phyloP scores from a whole-genome alignment of 2,888 invertebrate species.

The Drosophila subsilvestris region DNA sequence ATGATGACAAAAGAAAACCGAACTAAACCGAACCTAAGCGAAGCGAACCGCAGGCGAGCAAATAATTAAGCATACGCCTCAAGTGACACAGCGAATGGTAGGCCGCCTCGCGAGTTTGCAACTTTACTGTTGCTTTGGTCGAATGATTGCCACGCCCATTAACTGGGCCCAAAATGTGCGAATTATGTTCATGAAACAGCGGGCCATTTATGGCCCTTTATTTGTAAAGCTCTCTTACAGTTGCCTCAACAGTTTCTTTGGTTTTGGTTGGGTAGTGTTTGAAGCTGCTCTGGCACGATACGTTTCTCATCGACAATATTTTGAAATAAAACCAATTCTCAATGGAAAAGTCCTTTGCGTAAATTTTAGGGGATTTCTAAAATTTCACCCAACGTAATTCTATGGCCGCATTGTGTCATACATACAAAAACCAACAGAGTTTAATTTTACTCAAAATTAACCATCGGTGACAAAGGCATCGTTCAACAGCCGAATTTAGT shows the following conservation, averaged over 20 bases:
- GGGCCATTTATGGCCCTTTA: slow-evolving; percentile 63
- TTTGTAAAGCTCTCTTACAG: slow-evolving; percentile 35
- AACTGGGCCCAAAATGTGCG: slow-evolving; percentile 72
- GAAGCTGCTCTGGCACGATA: background rate
- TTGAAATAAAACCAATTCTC: too few relatives aligned
- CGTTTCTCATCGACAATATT: background rate
- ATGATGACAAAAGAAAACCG: slow-evolving; percentile 28
- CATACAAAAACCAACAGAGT: too few relatives aligned
- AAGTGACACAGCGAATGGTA: slow-evolving; percentile 23
- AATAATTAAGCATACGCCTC: slow-evolving; percentile 65
- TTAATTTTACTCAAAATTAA: too few relatives aligned
- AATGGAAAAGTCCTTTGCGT: background rate
- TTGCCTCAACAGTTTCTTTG: slow-evolving; percentile 7
- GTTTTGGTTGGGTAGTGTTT: slow-evolving; percentile 34
- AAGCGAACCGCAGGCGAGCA: slow-evolving; percentile 48
- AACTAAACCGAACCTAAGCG: background rate
- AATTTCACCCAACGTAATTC: too few relatives aligned
- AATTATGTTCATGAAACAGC: slow-evolving; percentile 70
- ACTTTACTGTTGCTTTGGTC: slow-evolving; percentile 12
- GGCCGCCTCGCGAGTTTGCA: slow-evolving; percentile 7
- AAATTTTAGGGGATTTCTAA: background rate
- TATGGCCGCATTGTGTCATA: too few relatives aligned
- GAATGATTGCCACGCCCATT: slow-evolving; percentile 65
- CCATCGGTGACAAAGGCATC: background rate
- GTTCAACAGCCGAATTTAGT: slow-evolving; percentile 1